Conservation (phyloP, 2,888 invertebrate species). For the Papilio demoleus region DNA sequence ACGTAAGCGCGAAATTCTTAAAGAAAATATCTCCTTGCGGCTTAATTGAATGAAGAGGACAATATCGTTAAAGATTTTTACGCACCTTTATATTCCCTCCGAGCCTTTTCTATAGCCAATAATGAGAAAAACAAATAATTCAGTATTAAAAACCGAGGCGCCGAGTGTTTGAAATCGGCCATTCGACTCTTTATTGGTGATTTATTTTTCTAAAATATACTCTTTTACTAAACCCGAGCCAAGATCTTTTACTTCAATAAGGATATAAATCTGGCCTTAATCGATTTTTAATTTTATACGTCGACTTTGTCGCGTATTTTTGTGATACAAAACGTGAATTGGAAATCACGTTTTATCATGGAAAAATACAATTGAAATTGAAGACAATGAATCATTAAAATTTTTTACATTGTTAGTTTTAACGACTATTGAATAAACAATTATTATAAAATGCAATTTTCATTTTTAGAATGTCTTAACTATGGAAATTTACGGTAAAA, state of each 20-base stretch:
- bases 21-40: conserved; percentile 67
- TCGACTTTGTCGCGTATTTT: neutral
- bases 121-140: conserved; percentile 44
- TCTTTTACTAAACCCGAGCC: conserved; percentile 21
- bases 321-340: conserved; percentile 17
- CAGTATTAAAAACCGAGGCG: conserved; percentile 30
- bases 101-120: conserved; percentile 45
- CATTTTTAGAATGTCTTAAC: no score
- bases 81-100: conserved; percentile 44
- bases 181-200: conserved; percentile 25
- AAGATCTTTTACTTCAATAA: neutral
- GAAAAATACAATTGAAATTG: conserved; percentile 6
- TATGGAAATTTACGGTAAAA: no score
- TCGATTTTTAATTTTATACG: conserved; percentile 32
- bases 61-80: conserved; percentile 75
- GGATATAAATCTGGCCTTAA: conserved; percentile 3
- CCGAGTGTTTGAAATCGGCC: conserved; percentile 35
- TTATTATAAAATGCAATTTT: neutral
- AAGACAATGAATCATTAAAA: conserved; percentile 16
- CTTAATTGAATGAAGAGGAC: conserved; percentile 76
- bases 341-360: neutral
- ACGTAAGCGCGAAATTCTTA: conserved; percentile 67
- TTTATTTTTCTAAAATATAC: conserved; percentile 31
- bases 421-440: neutral
- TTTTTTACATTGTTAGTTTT: neutral